phyloP scores from a whole-genome alignment of 2,888 invertebrate genomes.

The Melipona beecheii region DNA sequence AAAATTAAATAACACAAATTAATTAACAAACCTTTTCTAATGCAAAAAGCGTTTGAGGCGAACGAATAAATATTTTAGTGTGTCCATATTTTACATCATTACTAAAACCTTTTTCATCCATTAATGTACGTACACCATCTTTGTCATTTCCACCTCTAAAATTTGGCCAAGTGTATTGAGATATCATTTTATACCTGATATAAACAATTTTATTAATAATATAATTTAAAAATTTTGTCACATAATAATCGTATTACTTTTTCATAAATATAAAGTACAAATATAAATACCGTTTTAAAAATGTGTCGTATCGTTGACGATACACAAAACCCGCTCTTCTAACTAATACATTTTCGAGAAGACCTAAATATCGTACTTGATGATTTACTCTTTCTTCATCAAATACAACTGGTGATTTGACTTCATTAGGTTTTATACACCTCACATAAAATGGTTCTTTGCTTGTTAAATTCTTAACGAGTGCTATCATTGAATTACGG shows the following conservation, averaged over 20 bases:
- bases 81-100: slow-evolving; percentile 97
- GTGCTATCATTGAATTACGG: slow-evolving; percentile 96
- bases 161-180: slow-evolving; percentile 98
- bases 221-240: neutral
- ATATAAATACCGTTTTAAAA: slow-evolving; percentile 89
- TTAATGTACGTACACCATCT: slow-evolving; percentile 94
- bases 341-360: slow-evolving; percentile 97
- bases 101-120: slow-evolving; percentile 91
- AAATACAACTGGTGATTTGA: slow-evolving; percentile 94
- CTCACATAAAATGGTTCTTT: slow-evolving; percentile 99
- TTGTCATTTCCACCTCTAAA: slow-evolving; percentile 91
- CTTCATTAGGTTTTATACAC: slow-evolving; percentile 98
- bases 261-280: neutral
- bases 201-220: neutral
- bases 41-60: slow-evolving; percentile 95
- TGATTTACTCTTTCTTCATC: slow-evolving; percentile 92
- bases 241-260: neutral
- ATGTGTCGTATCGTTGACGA: slow-evolving; percentile 96
- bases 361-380: slow-evolving; percentile 94
- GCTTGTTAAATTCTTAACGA: slow-evolving; percentile 94
- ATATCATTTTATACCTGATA: slow-evolving; percentile 97
- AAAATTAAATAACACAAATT: neutral
- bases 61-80: slow-evolving; percentile 97
- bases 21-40: slow-evolving; percentile 89
- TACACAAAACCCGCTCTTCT: slow-evolving; percentile 98